Conservation (phyloP, 2,113 vertebrate species). For the Tetrao urogallus region DNA sequence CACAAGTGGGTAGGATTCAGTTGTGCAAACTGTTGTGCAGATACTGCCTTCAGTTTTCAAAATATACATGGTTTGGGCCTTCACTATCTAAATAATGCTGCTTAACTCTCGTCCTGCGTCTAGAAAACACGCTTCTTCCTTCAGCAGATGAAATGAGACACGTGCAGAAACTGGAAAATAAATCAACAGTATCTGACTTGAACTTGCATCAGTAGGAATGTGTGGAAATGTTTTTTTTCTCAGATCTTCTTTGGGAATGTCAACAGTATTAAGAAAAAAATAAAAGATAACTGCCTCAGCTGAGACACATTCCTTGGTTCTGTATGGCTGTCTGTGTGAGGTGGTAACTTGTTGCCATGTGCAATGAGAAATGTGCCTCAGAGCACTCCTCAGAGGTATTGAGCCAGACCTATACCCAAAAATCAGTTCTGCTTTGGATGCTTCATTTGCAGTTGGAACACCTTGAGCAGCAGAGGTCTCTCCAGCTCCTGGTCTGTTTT, state of each 20-base stretch:
- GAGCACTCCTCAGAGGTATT: not conserved
- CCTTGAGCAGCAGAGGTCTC: too few species aligned
- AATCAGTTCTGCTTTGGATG: not conserved
- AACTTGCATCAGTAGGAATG: not conserved
- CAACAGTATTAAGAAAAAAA: not conserved
- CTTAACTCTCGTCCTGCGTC: not conserved
- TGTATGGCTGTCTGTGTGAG: not conserved
- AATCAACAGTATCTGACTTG: not conserved
- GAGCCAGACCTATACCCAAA: not conserved
- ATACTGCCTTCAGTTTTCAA: not conserved
- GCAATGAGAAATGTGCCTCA: not conserved
- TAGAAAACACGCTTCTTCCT: not conserved
- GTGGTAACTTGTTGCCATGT: not conserved
- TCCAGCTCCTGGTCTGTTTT: not conserved
- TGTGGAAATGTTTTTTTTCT: not conserved
- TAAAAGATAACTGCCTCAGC: not conserved
- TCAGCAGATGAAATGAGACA: not conserved
- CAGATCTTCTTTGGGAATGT: not conserved
- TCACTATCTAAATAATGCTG: not conserved
- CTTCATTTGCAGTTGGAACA: not conserved
- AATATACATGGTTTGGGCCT: not conserved
- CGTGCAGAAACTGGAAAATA: not conserved
- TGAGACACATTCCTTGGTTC: not conserved
- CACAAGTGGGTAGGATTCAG: not conserved
- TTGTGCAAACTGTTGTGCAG: not conserved